These are phyloP conservation scores for Prenolepis imparis DNA, from an alignment of 2,888 invertebrate genomes.

Conservation along the genomic window DNA sequence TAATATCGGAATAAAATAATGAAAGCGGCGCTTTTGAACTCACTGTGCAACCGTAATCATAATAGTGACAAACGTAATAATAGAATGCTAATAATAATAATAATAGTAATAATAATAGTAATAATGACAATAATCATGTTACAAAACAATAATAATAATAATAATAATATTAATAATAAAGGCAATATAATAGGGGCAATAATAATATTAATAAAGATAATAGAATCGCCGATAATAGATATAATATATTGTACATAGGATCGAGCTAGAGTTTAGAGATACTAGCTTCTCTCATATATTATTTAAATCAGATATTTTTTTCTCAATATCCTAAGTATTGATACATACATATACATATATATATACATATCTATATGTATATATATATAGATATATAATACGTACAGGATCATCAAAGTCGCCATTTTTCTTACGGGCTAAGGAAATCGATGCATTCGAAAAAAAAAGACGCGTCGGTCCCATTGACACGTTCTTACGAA, in stretches of 20 bases:
- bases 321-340: conserved; percentile 64
- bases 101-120: conserved; percentile 73
- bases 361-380: conserved; percentile 67
- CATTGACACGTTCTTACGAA: conserved; percentile 50
- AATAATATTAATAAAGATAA: conserved; percentile 69
- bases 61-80: conserved; percentile 71
- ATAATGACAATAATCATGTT: conserved; percentile 77
- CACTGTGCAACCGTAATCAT: conserved; percentile 75
- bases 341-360: conserved; percentile 46
- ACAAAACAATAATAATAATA: conserved; percentile 73
- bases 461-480: conserved; percentile 44
- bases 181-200: conserved; percentile 73
- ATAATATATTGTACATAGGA: conserved; percentile 84
- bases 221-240: conserved; percentile 80
- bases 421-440: conserved; percentile 37
- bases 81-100: conserved; percentile 74
- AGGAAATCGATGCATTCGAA: conserved; percentile 35
- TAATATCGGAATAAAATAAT: conserved; percentile 81
- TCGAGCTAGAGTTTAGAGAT: conserved; percentile 78
- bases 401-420: conserved; percentile 67
- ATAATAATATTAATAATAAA: conserved; percentile 72
- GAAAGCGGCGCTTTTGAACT: conserved; percentile 72
- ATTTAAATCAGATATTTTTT: conserved; percentile 62
- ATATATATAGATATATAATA: background rate
- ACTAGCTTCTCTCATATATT: conserved; percentile 68